These are phyloP conservation scores for Pogonocichla stellata DNA, from an alignment of 2,113 vertebrate species.

Conservation along the genomic window DNA sequence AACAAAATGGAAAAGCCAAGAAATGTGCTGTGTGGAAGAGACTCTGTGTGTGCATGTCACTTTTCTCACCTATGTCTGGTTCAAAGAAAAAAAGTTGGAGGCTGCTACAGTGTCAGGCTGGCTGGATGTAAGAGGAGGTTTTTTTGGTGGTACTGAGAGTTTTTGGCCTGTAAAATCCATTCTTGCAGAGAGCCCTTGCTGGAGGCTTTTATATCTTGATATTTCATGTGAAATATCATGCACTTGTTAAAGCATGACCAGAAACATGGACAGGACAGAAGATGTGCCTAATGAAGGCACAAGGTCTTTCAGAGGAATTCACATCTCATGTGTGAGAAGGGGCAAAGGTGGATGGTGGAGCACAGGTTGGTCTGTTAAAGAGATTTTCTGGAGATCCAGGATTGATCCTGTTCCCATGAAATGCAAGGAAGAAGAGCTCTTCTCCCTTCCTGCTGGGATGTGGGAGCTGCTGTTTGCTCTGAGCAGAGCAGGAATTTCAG, in stretches of 20 bases:
- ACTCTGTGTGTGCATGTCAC: background rate
- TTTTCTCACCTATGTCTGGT: constrained; percentile 14
- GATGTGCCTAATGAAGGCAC: background rate
- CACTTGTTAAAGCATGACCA: background rate
- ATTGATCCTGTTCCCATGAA: background rate
- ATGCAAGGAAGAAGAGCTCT: background rate
- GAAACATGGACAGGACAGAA: background rate
- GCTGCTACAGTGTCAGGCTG: background rate
- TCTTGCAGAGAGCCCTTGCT: background rate
- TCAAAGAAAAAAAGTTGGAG: background rate
- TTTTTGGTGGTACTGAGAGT: background rate
- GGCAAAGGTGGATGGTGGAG: background rate
- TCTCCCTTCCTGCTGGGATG: background rate
- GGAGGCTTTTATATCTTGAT: background rate
- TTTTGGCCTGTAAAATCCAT: background rate
- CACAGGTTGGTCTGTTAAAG: background rate
- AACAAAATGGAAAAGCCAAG: background rate
- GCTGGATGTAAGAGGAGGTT: background rate
- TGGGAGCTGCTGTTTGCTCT: background rate
- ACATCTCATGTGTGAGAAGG: background rate
- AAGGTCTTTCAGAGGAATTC: background rate
- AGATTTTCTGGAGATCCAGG: background rate
- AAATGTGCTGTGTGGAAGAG: background rate
- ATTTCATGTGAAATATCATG: background rate
- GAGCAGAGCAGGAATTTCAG: background rate